Evolutionary conservation across 2,113 vertebrate genomes (phyloP).

Genomic region (Ochotona princeps): DNA sequence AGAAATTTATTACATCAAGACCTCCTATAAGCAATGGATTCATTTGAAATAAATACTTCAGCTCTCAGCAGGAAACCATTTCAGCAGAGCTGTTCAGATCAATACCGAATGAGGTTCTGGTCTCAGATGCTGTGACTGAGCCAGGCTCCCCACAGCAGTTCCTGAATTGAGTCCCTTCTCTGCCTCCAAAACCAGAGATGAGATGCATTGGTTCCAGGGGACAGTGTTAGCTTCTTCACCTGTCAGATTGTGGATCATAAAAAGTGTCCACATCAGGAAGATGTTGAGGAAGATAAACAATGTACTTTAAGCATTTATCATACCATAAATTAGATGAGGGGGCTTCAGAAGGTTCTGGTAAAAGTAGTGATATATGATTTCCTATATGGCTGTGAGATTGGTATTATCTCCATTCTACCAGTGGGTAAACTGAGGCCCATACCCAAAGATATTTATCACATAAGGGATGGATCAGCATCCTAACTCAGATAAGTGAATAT

Average conservation of each 20-base stretch:
- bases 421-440: constrained; percentile 23
- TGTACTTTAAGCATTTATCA: neutral
- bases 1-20: constrained; percentile 15
- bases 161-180: neutral
- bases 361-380: neutral
- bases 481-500: neutral
- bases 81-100: neutral
- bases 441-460: neutral
- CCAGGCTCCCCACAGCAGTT: neutral
- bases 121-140: neutral
- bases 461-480: constrained; percentile 16
- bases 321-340: neutral
- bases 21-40: neutral
- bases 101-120: neutral
- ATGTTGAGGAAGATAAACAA: neutral
- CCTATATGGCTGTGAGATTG: neutral
- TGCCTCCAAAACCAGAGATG: neutral
- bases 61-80: neutral
- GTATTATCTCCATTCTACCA: neutral
- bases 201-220: neutral
- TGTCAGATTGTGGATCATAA: constrained; percentile 27
- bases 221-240: neutral
- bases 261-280: neutral
- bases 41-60: constrained; percentile 30
- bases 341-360: no score